phyloP scores from a whole-genome alignment of 2,888 invertebrate species.

The Agonopterix heracliana region DNA sequence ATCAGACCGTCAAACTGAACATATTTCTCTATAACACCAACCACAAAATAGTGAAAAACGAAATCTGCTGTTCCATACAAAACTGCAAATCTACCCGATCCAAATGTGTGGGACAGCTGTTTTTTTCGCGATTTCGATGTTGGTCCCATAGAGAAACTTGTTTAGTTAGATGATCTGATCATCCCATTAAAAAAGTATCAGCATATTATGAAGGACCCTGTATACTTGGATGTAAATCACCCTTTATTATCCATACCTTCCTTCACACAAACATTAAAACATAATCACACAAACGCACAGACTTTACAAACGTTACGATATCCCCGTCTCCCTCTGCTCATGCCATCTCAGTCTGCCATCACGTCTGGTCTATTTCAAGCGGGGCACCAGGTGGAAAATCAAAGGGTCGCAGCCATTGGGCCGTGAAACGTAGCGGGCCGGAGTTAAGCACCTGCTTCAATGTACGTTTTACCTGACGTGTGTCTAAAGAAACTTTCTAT shows the following conservation, averaged over 20 bases:
- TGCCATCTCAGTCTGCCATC: conserved; percentile 21
- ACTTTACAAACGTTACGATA: neutral
- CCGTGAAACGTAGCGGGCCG: conserved; percentile 24
- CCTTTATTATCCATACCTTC: no score
- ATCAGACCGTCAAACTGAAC: no score
- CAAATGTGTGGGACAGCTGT: no score
- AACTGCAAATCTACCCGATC: no score
- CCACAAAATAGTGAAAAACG: no score
- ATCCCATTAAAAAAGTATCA: no score
- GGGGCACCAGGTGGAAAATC: conserved; percentile 34
- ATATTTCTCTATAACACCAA: no score
- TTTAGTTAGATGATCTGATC: no score
- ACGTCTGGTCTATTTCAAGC: conserved; percentile 33
- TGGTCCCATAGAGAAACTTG: neutral
- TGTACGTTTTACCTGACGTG: conserved; percentile 15
- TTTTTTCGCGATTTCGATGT: no score
- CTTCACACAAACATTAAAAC: neutral
- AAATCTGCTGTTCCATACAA: no score
- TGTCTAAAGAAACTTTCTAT: conserved; percentile 9
- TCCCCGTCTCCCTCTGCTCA: neutral
- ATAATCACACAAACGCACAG: neutral
- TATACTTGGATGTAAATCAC: no score
- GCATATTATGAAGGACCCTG: no score
- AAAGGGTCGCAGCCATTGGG: conserved; percentile 27
- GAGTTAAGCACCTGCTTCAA: conserved; percentile 14